phyloP scores from a whole-genome alignment of 2,888 invertebrate species.

The Macrostomum cliftonense region DNA sequence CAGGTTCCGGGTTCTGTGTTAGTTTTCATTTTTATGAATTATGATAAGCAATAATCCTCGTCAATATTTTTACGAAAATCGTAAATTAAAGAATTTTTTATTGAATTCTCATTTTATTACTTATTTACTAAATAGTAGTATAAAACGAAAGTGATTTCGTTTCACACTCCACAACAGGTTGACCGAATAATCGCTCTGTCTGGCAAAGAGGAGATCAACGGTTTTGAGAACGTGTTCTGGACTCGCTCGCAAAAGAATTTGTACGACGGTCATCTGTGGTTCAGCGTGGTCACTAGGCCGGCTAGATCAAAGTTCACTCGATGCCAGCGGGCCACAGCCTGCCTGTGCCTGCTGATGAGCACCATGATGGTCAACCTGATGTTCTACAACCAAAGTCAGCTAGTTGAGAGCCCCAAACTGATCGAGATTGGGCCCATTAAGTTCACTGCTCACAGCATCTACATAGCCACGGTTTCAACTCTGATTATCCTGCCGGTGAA shows the following conservation, averaged over 20 bases:
- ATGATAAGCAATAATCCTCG: no score
- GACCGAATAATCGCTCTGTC: conserved; percentile 17
- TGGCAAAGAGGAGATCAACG: conserved; percentile 14
- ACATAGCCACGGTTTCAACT: conserved; percentile 37
- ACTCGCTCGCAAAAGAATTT: conserved; percentile 15
- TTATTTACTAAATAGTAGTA: no score
- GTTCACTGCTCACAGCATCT: conserved; percentile 17
- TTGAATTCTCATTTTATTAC: no score
- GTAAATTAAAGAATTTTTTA: no score
- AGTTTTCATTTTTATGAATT: no score
- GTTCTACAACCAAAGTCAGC: conserved; percentile 11
- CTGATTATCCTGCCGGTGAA: conserved; percentile 39
- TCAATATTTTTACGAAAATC: no score
- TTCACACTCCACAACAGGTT: conserved; percentile 12
- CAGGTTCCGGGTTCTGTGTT: no score
- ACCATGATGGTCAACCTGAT: conserved; percentile 14
- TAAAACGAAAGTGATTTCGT: no score
- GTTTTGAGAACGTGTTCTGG: conserved; percentile 18
- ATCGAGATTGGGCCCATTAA: conserved; percentile 1
- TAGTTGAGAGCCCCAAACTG: conserved; percentile 4
- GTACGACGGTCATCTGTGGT: conserved; percentile 17
- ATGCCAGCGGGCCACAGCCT: conserved; percentile 14
- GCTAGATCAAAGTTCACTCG: conserved; percentile 13
- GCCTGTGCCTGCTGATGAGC: conserved; percentile 11
- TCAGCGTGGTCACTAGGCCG: conserved; percentile 17